Evolutionary conservation across 1,140 invertebrate species (phyloP), one percentile per base, ranked within the genome.

Genomic region (Solen grandis): DNA sequence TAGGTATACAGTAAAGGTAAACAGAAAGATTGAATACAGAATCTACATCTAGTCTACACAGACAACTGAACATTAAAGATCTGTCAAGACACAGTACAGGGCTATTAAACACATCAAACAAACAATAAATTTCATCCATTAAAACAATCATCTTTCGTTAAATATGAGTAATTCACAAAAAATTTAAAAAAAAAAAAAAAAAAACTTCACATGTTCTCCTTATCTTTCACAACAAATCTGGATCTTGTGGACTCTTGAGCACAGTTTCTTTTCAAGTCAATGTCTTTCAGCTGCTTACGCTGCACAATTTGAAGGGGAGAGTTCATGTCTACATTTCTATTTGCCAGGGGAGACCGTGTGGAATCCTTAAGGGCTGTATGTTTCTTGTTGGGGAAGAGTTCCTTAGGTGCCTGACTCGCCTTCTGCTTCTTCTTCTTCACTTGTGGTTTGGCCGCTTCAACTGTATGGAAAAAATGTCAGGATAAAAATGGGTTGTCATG

Each of bases 161-260:
- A n/a, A n/a, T n/a, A n/a, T n/a, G n/a, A n/a, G n/a, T n/a, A n/a
- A n/a, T n/a, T n/a, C n/a, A n/a, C n/a, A n/a, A n/a, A n/a, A n/a
- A n/a, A n/a, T n/a, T n/a, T n/a, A n/a, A n/a, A n/a, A n/a, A n/a
- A n/a, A n/a, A n/a, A n/a, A n/a, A n/a, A n/a, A n/a, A n/a, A n/a
- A n/a, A n/a, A n/a, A n/a, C 5, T 14, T 68, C 63, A 77, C 74
- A 77, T 79, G 31, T 79, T 79, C 33, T 79, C 77, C 54, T 79
- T 79, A 8, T 79, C 77, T 31, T 46, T 60, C 5, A 72, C 77
- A 52, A 79, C 63, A 63, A 70, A 79, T 0, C 33, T 36, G 14
- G 77, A 79, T 22, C 27, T 27, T 14, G 57, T 38, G 16, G 62
- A 63, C 25, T 79, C 77, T 31, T 62, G 66, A 29, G 66, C 35